Percentiles rank a stretch among this genome's conserved stretches.
phyloP scores from a whole-genome alignment of 2,797 vertebrate species.

The Benthosema pterotum region DNA sequence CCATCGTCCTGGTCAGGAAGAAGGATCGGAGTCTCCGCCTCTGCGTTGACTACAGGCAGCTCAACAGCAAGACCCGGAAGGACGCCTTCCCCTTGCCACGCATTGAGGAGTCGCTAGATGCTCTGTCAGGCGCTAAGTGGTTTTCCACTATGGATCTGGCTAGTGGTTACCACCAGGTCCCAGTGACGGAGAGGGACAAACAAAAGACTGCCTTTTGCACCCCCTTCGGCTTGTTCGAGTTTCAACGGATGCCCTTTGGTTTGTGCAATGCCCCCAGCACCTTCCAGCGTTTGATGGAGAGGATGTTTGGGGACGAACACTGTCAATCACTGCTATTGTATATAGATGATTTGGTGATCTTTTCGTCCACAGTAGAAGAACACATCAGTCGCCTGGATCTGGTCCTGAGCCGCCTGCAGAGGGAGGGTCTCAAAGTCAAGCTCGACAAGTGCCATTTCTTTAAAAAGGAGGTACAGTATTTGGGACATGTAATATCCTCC shows the following conservation, averaged over 20 bases:
- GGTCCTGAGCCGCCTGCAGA: too few species aligned
- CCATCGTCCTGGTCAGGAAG: not conserved
- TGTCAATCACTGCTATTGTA: slow-evolving; percentile 8
- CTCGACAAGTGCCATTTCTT: slow-evolving; percentile 2
- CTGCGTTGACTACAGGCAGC: too few species aligned
- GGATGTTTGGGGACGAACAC: slow-evolving; percentile 1
- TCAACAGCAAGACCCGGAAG: too few species aligned
- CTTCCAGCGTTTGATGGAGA: too few species aligned
- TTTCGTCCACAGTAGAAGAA: not conserved
- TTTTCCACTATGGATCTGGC: too few species aligned
- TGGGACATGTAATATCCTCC: not conserved
- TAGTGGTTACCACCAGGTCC: slow-evolving; percentile 16
- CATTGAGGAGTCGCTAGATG: too few species aligned
- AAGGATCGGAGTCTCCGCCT: not conserved
- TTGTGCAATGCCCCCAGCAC: too few species aligned
- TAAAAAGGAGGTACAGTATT: slow-evolving; percentile 4
- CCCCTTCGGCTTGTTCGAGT: not conserved
- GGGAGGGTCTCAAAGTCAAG: too few species aligned
- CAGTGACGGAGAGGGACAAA: slow-evolving; percentile 3
- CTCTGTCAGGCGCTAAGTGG: too few species aligned
- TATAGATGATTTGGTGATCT: slow-evolving; percentile 1
- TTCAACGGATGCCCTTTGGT: not conserved
- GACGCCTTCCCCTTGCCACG: too few species aligned
- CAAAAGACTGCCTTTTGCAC: slow-evolving; percentile 4
- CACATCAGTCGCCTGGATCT: too few species aligned